Percentiles rank a stretch among this genome's conserved stretches.
These are phyloP conservation scores for Gymnothorax javanicus DNA, from an alignment of 2,797 vertebrate genomes.

Conservation along the genomic window DNA sequence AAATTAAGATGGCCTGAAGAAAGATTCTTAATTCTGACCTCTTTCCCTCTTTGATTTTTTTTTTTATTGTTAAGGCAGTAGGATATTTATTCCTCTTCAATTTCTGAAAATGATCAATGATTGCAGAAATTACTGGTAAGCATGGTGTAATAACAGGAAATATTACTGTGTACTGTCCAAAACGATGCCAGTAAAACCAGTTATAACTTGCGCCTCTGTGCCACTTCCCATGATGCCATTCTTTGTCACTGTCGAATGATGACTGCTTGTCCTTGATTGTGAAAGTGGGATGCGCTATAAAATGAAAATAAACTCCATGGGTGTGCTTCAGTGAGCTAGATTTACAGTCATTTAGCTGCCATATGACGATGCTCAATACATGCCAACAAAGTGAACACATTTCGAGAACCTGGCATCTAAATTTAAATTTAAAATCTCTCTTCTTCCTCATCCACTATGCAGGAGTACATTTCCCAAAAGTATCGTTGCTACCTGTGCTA, in stretches of 20 bases:
- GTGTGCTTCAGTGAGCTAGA: neutral
- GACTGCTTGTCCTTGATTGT: neutral
- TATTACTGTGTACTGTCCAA: neutral
- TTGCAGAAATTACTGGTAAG: slow-evolving; percentile 27
- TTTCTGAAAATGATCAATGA: slow-evolving; percentile 17
- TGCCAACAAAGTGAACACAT: neutral
- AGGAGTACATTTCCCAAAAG: no score
- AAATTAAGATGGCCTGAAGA: neutral
- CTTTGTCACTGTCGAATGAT: neutral
- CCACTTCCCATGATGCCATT: neutral
- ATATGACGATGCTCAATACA: neutral
- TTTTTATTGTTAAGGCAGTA: neutral
- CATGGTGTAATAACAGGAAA: neutral
- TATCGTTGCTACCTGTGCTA: no score
- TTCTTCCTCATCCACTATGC: neutral
- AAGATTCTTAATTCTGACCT: neutral
- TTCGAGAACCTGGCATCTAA: neutral
- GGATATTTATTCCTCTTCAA: neutral
- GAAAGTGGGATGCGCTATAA: neutral
- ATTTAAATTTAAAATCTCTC: neutral
- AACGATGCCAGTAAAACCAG: neutral
- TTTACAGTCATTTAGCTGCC: neutral
- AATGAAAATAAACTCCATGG: neutral
- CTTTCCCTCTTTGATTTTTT: neutral
- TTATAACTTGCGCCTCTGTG: no score